Conservation (phyloP, 1,140 invertebrate species). For the Drosophila murphyi region DNA sequence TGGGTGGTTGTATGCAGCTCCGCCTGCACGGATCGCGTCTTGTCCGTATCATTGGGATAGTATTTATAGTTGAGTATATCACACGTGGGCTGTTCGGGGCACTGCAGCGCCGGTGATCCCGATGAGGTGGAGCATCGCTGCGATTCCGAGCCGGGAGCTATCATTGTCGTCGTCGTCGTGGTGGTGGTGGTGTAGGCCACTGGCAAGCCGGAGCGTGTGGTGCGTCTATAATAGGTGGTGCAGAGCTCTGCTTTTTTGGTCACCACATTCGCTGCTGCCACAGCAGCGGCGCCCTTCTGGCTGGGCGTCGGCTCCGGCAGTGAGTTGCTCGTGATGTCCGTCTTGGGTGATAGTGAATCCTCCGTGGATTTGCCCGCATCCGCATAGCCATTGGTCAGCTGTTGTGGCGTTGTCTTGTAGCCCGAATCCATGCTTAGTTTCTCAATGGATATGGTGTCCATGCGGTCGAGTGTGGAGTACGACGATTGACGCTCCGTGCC, state of each 20-base stretch:
- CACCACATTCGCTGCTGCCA: not conserved
- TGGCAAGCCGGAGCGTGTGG: slow-evolving; percentile 73
- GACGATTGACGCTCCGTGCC: slow-evolving; percentile 75
- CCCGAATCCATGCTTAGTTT: slow-evolving; percentile 81
- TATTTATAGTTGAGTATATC: slow-evolving; percentile 84
- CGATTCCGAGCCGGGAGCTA: slow-evolving; percentile 21
- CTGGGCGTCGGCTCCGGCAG: slow-evolving; percentile 38
- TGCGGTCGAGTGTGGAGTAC: slow-evolving; percentile 75
- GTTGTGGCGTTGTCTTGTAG: slow-evolving; percentile 80
- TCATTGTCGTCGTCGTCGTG: not conserved
- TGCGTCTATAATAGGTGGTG: slow-evolving; percentile 77
- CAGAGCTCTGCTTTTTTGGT: slow-evolving; percentile 63
- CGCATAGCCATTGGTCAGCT: slow-evolving; percentile 71
- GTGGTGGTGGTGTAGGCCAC: slow-evolving; percentile 72
- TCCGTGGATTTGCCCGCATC: slow-evolving; percentile 72
- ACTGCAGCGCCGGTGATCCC: slow-evolving; percentile 59
- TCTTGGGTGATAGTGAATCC: slow-evolving; percentile 74
- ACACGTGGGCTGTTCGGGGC: slow-evolving; percentile 82
- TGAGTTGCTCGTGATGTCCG: slow-evolving; percentile 70
- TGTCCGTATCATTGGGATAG: slow-evolving; percentile 81
- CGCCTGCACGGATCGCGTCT: slow-evolving; percentile 73
- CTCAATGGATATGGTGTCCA: slow-evolving; percentile 82
- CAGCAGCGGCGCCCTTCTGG: not conserved
- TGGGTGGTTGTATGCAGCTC: slow-evolving; percentile 80
- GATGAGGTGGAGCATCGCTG: slow-evolving; percentile 44